A percentile compares a stretch with the other conserved stretches of the same genome.
Evolutionary conservation across 2,888 invertebrate species (phyloP).

Genomic region (Drosophila antonietae): DNA sequence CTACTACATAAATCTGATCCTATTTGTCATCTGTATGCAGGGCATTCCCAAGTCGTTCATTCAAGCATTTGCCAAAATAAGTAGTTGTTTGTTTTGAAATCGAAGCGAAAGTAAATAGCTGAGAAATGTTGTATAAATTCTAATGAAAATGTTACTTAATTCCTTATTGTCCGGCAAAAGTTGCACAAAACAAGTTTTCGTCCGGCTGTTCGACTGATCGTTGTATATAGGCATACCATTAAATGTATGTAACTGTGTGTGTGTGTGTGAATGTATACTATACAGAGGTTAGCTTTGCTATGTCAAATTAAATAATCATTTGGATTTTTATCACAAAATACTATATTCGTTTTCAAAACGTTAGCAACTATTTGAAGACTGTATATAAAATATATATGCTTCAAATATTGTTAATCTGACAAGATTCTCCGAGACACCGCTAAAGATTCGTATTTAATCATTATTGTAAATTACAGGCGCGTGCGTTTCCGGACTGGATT

Average conservation of each 20-base stretch:
- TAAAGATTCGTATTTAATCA: not conserved
- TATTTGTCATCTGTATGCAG: not conserved
- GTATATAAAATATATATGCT: constrained; percentile 11
- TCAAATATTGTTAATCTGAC: constrained; percentile 21
- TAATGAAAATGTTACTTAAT: constrained; percentile 40
- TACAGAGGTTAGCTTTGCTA: not conserved
- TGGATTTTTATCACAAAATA: constrained; percentile 26
- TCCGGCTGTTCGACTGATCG: constrained; percentile 21
- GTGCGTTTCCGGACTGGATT: constrained; percentile 12
- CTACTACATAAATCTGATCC: no score
- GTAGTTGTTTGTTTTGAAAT: constrained; percentile 14
- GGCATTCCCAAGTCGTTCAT: not conserved
- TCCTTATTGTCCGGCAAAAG: constrained; percentile 43
- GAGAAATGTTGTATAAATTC: constrained; percentile 46
- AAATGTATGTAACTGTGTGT: not conserved
- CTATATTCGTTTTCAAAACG: constrained; percentile 28
- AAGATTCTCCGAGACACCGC: constrained; percentile 5
- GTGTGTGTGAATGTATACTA: not conserved
- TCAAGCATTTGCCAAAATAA: not conserved
- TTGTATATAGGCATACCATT: not conserved
- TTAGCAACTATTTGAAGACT: constrained; percentile 19
- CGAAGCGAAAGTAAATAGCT: constrained; percentile 29
- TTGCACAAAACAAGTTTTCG: constrained; percentile 49
- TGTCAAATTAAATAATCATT: constrained; percentile 41
- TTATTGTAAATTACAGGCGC: constrained; percentile 22